Conservation (phyloP, 1,140 invertebrate species). For the Drosophila ficusphila region DNA sequence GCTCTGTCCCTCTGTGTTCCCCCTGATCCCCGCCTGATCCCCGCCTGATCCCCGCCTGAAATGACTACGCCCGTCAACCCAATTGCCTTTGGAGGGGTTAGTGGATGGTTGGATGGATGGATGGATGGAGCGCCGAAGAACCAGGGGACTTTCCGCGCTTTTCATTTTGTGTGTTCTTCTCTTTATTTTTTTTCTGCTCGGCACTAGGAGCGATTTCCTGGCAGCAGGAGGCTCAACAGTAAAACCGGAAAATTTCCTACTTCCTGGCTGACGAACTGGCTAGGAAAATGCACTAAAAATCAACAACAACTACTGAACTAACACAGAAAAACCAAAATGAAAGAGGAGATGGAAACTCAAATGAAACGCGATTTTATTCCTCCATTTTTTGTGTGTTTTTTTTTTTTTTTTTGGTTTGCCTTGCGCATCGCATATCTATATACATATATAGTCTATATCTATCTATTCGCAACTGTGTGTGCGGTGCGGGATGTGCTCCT, state of each 20-base stretch:
- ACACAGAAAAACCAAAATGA: slow-evolving; percentile 25
- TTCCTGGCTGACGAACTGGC: slow-evolving; percentile 63
- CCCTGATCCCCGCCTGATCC: too few relatives aligned
- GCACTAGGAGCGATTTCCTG: slow-evolving; percentile 65
- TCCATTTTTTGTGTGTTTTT: slow-evolving; percentile 24
- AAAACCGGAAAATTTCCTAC: slow-evolving; percentile 81
- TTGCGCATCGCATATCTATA: slow-evolving; percentile 25
- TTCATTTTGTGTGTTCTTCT: slow-evolving; percentile 49
- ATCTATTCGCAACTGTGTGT: slow-evolving; percentile 36
- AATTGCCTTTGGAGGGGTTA: slow-evolving; percentile 51
- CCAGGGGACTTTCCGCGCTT: slow-evolving; percentile 27
- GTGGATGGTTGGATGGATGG: slow-evolving; percentile 3
- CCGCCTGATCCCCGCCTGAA: slow-evolving; percentile 28
- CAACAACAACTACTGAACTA: slow-evolving; percentile 18
- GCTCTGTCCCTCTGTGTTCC: slow-evolving; percentile 20
- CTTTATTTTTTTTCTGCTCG: background rate
- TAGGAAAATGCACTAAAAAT: slow-evolving; percentile 52
- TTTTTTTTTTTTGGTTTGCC: too few relatives aligned
- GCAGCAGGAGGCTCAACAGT: slow-evolving; percentile 64
- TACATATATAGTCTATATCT: slow-evolving; percentile 40
- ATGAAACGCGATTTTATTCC: slow-evolving; percentile 46
- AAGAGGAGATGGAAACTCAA: slow-evolving; percentile 34
- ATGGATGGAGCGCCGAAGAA: slow-evolving; percentile 4
- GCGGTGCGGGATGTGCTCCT: background rate
- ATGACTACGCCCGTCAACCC: slow-evolving; percentile 68